These are phyloP conservation scores for Drosophila bunnanda DNA, from an alignment of 2,888 invertebrate genomes.

Conservation along the genomic window DNA sequence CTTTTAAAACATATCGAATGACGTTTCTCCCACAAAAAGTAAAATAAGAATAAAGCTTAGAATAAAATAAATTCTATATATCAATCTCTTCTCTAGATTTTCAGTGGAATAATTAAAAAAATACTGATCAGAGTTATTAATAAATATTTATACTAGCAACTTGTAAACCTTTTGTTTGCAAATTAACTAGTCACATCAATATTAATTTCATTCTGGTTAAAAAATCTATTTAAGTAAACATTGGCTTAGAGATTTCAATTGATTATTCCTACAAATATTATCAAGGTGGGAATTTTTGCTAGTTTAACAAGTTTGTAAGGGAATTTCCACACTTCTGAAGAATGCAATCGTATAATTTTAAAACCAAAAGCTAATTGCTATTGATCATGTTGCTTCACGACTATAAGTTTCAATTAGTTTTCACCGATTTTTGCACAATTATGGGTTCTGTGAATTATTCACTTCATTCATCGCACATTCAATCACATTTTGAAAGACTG, in stretches of 20 bases:
- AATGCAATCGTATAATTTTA: not conserved
- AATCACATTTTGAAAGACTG: not conserved
- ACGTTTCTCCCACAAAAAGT: not conserved
- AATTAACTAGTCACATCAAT: not conserved
- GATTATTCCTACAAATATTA: not conserved
- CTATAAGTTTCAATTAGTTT: not conserved
- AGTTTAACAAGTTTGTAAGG: not conserved
- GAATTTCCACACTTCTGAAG: not conserved
- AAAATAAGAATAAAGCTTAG: not conserved
- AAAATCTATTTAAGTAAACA: conserved; percentile 3
- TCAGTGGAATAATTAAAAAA: not conserved
- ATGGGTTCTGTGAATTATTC: not conserved
- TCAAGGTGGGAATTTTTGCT: not conserved
- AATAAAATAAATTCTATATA: too few relatives aligned
- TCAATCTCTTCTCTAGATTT: too few relatives aligned
- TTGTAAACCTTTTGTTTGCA: conserved; percentile 5
- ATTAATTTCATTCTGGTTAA: not conserved
- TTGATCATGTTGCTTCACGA: not conserved
- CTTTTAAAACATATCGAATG: not conserved
- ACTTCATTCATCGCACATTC: not conserved
- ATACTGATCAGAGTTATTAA: not conserved
- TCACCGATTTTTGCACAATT: not conserved
- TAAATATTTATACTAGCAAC: not conserved
- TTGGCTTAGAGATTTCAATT: not conserved
- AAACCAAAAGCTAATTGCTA: not conserved